Conservation (phyloP, 2,797 vertebrate genomes). For the Hephaestus fuliginosus region DNA sequence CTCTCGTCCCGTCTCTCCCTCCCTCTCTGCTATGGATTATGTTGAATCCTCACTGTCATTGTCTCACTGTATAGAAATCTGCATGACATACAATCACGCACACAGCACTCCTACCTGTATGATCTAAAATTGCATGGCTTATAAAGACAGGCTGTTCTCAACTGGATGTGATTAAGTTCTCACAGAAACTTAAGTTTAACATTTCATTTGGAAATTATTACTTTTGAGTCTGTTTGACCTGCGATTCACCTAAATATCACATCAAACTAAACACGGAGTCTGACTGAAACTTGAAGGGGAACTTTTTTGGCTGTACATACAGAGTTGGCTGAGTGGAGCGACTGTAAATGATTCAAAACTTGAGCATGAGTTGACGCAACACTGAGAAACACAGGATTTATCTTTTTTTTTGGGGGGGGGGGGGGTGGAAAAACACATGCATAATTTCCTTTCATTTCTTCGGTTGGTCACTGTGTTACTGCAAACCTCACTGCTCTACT, state of each 20-base stretch:
- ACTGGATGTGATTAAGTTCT: neutral
- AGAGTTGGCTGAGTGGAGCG: conserved; percentile 9
- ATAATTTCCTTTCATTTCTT: conserved; percentile 21
- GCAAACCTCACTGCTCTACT: neutral
- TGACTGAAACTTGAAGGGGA: conserved; percentile 11
- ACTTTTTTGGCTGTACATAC: conserved; percentile 1
- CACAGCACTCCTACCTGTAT: conserved; percentile 3
- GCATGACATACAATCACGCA: conserved; percentile 9
- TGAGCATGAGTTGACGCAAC: conserved; percentile 44
- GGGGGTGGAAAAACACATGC: conserved; percentile 7
- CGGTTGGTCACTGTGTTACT: neutral
- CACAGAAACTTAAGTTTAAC: neutral
- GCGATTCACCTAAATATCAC: conserved; percentile 25
- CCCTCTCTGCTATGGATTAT: conserved; percentile 23
- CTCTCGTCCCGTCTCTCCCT: neutral
- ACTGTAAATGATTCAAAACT: conserved; percentile 58
- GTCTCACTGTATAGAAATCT: conserved; percentile 32
- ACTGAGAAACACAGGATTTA: conserved; percentile 28
- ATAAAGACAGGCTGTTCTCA: neutral
- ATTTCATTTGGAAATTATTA: neutral
- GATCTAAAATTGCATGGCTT: neutral
- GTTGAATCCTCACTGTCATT: conserved; percentile 3
- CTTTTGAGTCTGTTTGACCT: conserved; percentile 5
- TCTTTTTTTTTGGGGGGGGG: neutral
- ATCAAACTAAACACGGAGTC: conserved; percentile 16